Base-by-base conservation (phyloP, 1,140 invertebrate species). In the Drosophila nannoptera region DNA sequence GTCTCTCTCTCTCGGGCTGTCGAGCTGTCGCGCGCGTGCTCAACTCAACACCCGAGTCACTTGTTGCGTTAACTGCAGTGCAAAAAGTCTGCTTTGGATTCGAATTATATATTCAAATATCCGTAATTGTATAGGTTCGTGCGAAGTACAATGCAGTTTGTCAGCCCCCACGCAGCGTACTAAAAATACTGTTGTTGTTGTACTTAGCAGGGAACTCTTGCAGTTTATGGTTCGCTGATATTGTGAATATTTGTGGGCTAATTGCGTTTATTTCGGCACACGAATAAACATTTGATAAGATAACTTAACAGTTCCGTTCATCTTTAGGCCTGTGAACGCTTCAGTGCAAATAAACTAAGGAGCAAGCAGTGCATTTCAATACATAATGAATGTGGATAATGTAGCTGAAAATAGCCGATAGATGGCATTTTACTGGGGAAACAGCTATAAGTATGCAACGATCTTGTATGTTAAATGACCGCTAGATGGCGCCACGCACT, bases 251-350 rank as follows among this genome's bases (percentile, higher is more conserved):
- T 7, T 7, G 7, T 7, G 5, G 40, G 22, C 1, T 22, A 22
- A 22, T 43, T 43, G 7, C 22, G 31, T 45, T 33, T 48, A 53
- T 11, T 16, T 55, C 16, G 9, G 29, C 12, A 29, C 22, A 16
- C 43, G 22, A 62, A 4, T 32, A 36, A 38, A 32, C 35, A 14
- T 32, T 55, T 14, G 46, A 66, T 66, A 66, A 66, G 63, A 59
- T 66, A 66, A 14, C 7, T 4, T 6, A n/a, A 11, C n/a, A 33
- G 53, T 65, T 33, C 33, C 8, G 14, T 16, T 49, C 8, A 16
- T 22, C 22, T 22, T 22, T 22, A 22, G 1, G 22, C 22, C 22
- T 22, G 22, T 22, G 22, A 22, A 22, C 22, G 22, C 1, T 22
- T 22, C 22, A 22, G 22, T 22, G 22, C 22, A 22, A 22, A 22